phyloP scores from a whole-genome alignment of 2,797 vertebrate species.

The Simalia tracyae region DNA sequence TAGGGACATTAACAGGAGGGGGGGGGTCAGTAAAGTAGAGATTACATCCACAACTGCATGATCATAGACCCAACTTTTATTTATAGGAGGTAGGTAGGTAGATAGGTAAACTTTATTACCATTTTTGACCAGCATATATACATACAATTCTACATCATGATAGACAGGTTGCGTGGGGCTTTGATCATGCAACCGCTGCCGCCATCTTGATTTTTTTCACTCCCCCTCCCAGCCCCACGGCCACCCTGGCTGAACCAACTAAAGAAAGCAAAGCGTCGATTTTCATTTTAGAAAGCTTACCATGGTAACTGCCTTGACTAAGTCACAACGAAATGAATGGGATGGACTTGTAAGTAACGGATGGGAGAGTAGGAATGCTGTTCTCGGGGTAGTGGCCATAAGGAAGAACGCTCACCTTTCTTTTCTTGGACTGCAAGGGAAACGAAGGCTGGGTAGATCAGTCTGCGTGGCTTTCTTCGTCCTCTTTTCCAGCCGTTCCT shows the following conservation, averaged over 20 bases:
- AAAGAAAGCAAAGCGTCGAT: conserved; percentile 43
- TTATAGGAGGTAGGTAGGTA: neutral
- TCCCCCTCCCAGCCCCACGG: no score
- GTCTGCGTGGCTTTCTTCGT: neutral
- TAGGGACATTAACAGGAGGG: neutral
- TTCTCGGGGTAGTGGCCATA: no score
- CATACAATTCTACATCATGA: no score
- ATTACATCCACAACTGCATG: neutral
- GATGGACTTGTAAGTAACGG: neutral
- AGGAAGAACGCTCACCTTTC: neutral
- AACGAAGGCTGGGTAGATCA: neutral
- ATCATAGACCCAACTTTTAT: neutral
- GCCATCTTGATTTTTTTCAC: neutral
- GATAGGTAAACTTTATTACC: neutral
- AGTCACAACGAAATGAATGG: neutral
- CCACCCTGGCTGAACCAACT: neutral
- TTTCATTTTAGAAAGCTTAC: conserved; percentile 36
- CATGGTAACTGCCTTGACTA: conserved; percentile 44
- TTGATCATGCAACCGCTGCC: neutral
- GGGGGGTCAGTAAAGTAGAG: neutral
- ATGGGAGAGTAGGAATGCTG: neutral
- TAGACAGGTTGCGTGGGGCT: neutral
- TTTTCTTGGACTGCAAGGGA: neutral
- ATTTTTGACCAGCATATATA: neutral
- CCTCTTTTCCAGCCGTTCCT: neutral